phyloP scores from a whole-genome alignment of 2,797 vertebrate species.

The Argyrosomus regius region DNA sequence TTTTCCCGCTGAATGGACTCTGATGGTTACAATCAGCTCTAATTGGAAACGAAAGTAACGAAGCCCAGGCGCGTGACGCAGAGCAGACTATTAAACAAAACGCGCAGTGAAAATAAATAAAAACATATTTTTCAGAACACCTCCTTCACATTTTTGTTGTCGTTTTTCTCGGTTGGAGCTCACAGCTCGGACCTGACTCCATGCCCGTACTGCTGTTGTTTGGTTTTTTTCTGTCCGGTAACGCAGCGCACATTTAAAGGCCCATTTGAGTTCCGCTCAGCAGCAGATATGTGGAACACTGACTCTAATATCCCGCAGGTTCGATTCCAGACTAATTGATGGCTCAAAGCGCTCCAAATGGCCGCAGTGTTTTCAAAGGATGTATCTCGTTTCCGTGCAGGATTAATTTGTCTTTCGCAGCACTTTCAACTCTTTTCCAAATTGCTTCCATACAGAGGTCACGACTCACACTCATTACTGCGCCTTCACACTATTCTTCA shows the following conservation, averaged over 20 bases:
- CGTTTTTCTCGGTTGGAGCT: conserved; percentile 22
- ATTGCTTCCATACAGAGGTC: conserved; percentile 82
- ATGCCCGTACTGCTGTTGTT: too few species aligned
- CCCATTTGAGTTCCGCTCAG: not conserved
- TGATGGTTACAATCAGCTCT: conserved; percentile 60
- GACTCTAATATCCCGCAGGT: conserved; percentile 1
- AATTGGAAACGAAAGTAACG: conserved; percentile 77
- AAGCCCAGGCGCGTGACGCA: conserved; percentile 49
- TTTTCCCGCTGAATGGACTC: conserved; percentile 1
- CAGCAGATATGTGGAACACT: too few species aligned
- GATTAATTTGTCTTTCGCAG: conserved; percentile 77
- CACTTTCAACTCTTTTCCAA: conserved; percentile 63
- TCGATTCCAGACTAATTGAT: not conserved
- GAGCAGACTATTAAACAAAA: conserved; percentile 50
- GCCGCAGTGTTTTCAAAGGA: conserved; percentile 71
- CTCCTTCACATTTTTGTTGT: conserved; percentile 20
- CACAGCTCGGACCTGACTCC: too few species aligned
- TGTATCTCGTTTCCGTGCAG: conserved; percentile 75
- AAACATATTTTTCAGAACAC: conserved; percentile 43
- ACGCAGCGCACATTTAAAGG: not conserved
- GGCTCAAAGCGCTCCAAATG: conserved; percentile 31
- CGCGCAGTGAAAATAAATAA: conserved; percentile 41
- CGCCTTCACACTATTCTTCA: conserved; percentile 54
- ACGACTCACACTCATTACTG: conserved; percentile 71
- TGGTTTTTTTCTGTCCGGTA: not conserved